Percentiles rank a stretch among this genome's conserved stretches.
Evolutionary conservation across 1,140 invertebrate species (phyloP).

Genomic region (Adelges cooleyi): DNA sequence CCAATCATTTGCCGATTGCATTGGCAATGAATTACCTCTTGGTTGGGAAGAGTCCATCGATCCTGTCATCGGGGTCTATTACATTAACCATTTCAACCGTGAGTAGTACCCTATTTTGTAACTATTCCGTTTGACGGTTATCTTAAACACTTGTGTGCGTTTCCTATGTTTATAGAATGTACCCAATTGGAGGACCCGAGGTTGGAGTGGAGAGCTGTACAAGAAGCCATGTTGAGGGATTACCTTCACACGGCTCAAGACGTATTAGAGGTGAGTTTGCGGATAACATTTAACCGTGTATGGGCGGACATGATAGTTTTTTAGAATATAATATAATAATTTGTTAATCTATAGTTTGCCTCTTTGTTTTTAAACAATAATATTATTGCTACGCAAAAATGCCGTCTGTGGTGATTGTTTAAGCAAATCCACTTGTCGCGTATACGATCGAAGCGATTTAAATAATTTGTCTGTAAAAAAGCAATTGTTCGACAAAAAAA

Average conservation of each 20-base stretch:
- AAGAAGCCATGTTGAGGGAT: conserved; percentile 91
- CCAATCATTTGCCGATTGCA: conserved; percentile 92
- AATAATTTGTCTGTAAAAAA: too few relatives aligned
- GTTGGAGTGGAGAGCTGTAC: conserved; percentile 87
- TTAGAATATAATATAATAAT: too few relatives aligned
- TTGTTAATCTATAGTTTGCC: too few relatives aligned
- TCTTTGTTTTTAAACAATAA: too few relatives aligned
- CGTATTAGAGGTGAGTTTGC: conserved; percentile 74
- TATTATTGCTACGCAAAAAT: too few relatives aligned
- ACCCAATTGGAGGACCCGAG: conserved; percentile 93
- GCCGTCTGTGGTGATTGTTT: too few relatives aligned
- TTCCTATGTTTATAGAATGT: conserved; percentile 71
- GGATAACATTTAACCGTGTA: too few relatives aligned
- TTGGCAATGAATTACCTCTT: conserved; percentile 89
- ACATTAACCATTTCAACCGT: conserved; percentile 93
- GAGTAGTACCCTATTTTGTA: conserved; percentile 44
- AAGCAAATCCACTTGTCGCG: too few relatives aligned
- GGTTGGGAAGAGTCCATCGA: conserved; percentile 95
- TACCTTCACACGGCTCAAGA: conserved; percentile 90
- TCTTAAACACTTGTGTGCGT: conserved; percentile 13
- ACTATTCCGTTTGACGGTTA: neutral
- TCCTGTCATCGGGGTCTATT: conserved; percentile 84
- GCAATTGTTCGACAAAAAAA: too few relatives aligned
- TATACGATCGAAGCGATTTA: too few relatives aligned
- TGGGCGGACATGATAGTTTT: too few relatives aligned